Percentiles rank a stretch among this genome's conserved stretches.
These are phyloP conservation scores for Ovis canadensis DNA, from an alignment of 2,113 vertebrate genomes.

Conservation along the genomic window DNA sequence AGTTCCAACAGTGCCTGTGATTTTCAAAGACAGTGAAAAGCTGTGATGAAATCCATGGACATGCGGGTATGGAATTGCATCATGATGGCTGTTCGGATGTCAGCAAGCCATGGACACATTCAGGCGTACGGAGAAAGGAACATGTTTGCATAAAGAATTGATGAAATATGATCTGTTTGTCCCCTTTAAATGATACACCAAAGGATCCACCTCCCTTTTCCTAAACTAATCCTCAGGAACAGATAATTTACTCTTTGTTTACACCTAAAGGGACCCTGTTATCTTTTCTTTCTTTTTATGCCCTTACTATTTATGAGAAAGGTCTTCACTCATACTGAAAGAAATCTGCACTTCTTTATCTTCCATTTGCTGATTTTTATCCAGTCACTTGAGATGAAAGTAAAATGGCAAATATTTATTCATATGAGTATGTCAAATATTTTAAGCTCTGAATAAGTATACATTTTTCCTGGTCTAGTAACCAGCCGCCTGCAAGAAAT, in stretches of 20 bases:
- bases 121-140: neutral
- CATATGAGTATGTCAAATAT: neutral
- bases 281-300: neutral
- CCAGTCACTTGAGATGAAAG: neutral
- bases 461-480: neutral
- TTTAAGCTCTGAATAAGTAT: neutral
- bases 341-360: neutral
- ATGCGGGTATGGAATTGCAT: accelerated
- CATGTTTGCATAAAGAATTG: neutral
- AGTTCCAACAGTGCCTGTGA: neutral
- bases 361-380: neutral
- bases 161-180: neutral
- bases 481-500: neutral
- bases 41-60: neutral
- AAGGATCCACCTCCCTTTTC: neutral
- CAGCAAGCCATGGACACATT: neutral
- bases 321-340: neutral
- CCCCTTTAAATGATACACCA: neutral
- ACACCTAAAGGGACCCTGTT: neutral
- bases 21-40: neutral
- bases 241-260: neutral
- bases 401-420: neutral
- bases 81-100: neutral
- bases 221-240: neutral
- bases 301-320: neutral